These are phyloP conservation scores for Tachysurus fulvidraco DNA, from an alignment of 2,113 vertebrate genomes.

Conservation along the genomic window DNA sequence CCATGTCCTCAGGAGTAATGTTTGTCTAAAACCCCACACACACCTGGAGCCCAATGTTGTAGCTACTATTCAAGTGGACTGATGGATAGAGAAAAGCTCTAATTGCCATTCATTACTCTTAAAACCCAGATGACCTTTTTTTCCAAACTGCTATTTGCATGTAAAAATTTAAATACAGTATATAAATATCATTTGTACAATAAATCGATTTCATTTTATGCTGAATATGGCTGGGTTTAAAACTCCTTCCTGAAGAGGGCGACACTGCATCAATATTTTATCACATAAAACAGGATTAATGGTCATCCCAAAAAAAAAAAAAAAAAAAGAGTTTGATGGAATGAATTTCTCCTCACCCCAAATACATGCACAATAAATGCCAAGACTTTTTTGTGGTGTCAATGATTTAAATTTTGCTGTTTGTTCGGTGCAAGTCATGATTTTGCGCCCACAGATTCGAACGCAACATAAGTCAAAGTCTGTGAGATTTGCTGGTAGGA, in stretches of 20 bases:
- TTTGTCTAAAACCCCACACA: neutral
- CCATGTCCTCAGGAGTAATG: neutral
- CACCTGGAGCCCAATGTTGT: neutral
- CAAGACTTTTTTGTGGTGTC: neutral
- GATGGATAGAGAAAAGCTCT: neutral
- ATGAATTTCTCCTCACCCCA: neutral
- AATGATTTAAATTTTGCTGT: neutral
- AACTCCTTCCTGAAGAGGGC: constrained; percentile 25
- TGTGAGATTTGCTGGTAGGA: no score
- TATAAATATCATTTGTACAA: constrained; percentile 4
- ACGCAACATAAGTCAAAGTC: no score
- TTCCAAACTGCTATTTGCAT: neutral
- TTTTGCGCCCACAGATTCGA: no score
- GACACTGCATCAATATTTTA: neutral
- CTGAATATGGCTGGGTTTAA: neutral
- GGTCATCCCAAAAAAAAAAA: neutral
- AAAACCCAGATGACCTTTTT: neutral
- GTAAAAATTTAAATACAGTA: neutral
- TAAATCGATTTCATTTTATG: neutral
- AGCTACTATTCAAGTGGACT: neutral
- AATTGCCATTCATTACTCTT: neutral
- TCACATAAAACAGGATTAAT: neutral
- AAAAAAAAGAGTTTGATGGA: neutral
- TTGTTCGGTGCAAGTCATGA: neutral
- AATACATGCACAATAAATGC: neutral